Percentiles rank a stretch among this genome's conserved stretches.
These are phyloP conservation scores for Clinocottus analis DNA, from an alignment of 2,113 vertebrate genomes.

Conservation along the genomic window DNA sequence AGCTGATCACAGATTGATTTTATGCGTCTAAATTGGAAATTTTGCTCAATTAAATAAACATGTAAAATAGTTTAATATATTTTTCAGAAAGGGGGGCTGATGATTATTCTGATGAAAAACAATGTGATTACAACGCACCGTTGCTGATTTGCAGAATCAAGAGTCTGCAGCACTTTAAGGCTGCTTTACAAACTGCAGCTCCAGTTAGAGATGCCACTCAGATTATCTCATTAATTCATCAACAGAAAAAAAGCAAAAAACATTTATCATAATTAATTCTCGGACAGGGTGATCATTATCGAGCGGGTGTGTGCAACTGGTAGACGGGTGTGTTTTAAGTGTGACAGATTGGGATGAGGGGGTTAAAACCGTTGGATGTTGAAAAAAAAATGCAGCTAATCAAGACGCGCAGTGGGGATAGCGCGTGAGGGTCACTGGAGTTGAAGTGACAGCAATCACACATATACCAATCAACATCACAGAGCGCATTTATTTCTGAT, in stretches of 20 bases:
- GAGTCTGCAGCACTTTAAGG: constrained; percentile 11
- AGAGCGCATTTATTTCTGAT: constrained; percentile 54
- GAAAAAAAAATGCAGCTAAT: constrained; percentile 76
- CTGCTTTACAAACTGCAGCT: constrained; percentile 61
- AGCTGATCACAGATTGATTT: neutral
- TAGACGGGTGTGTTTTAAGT: constrained; percentile 83
- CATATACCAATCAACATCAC: constrained; percentile 43
- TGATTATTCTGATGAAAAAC: neutral
- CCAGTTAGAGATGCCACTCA: constrained; percentile 90
- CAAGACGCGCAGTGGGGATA: constrained; percentile 71
- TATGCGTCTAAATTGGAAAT: neutral
- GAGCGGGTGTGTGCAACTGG: constrained; percentile 90
- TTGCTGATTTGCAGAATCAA: constrained; percentile 6
- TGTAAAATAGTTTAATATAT: neutral
- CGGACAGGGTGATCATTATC: constrained; percentile 91
- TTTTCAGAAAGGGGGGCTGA: neutral
- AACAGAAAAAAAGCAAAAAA: constrained; percentile 78
- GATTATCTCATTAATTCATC: constrained; percentile 96
- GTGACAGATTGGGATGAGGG: constrained; percentile 92
- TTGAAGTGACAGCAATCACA: constrained; percentile 63
- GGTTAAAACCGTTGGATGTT: constrained; percentile 88
- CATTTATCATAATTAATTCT: constrained; percentile 97
- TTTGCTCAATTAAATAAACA: neutral
- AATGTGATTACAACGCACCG: neutral
- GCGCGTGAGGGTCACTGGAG: constrained; percentile 62